Evolutionary conservation across 2,888 invertebrate genomes (phyloP), one percentile per base, ranked within the genome.

Genomic region (Willowsia nigromaculata): DNA sequence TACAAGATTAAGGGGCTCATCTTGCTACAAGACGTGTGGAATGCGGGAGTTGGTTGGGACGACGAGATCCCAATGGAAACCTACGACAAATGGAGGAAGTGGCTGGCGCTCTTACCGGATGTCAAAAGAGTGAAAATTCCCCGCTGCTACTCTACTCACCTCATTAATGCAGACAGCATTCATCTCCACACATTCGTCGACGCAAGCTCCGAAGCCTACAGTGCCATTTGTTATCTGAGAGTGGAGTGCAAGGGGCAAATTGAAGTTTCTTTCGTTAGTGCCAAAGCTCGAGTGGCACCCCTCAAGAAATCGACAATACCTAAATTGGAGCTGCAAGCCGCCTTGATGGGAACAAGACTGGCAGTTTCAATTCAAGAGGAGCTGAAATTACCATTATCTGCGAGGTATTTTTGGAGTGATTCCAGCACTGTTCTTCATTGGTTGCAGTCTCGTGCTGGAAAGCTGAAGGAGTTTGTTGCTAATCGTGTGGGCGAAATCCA

Each of bases 21-120:
- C 1, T 30, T 89, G 11, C 47, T 85, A 6, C 88, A 89, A 25
- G 18, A 82, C 5, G 30, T 78, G 1, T 78, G 85, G 68, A 18
- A 30, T 27, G 15, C n/a, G 9, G 82, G 82, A 15, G 37, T 89
- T n/a, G 80, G 59, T 22, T 90, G 88, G 88, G 88, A 90, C 22
- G 85, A 85, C 27, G 30, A 30, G n/a, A 33, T 65, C n/a, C 4
- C 33, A 15, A 1, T 15, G 0, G 4, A n/a, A 7, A 15, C n/a
- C 30, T 5, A 65, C n/a, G 33, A 30, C 4, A 11, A n/a, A 4
- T 65, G 65, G 65, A 1, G 33, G 22, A 2, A 37, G 37, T 50
- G 50, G 50, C 11, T 50, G 9, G 50, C 5, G n/a, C 2, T 3
- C 7, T 15, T 50, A 3, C 5, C 5, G n/a, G n/a, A n/a, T 3